Base-by-base conservation (phyloP, 2,797 vertebrate species). In the Siniperca undulata region DNA sequence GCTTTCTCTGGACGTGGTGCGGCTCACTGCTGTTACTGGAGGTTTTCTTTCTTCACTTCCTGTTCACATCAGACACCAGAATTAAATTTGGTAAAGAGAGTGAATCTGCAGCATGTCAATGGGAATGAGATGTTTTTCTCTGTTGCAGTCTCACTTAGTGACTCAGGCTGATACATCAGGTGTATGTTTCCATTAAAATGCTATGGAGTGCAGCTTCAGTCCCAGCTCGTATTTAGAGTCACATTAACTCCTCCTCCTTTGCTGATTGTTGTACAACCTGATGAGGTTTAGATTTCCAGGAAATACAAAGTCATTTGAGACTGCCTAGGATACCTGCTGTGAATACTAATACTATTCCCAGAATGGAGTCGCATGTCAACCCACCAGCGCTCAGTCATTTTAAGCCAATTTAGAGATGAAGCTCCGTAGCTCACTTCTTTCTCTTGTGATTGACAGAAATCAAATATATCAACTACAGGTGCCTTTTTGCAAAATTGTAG, bases 101-200 rank as follows among this genome's bases (percentile, higher is more conserved):
- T 44, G 40, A 38, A 19, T n/a, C 14, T 59, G 64, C 62, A 40
- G 62, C 12, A 2, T 40, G 44, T 44, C 68, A 42, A 40, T 14
- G n/a, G 27, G 30, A 42, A 69, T 9, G 19, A 24, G 46, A 17
- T 11, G 64, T 11, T 53, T 58, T 64, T 56, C 22, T 71, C 48
- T 27, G 30, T 36, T 34, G 72, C 34, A 66, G 55, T 34, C 12
- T 66, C 38, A 52, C 22, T 53, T 55, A 30, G 30, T 30, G 74
- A 69, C 55, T 78, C 62, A 30, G 20, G 46, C 73, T 38, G 40
- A 69, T 42, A 40, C 10, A 66, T 48, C 61, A 30, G 53, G 38
- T 61, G 53, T 30, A 16, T 44, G 56, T 77, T 82, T 67, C 40
- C 40, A 76, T 72, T 19, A 70, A 60, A 77, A 69, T 70, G 75